Evolutionary conservation across 2,113 vertebrate species (phyloP).

Genomic region (Engraulis encrasicolus): DNA sequence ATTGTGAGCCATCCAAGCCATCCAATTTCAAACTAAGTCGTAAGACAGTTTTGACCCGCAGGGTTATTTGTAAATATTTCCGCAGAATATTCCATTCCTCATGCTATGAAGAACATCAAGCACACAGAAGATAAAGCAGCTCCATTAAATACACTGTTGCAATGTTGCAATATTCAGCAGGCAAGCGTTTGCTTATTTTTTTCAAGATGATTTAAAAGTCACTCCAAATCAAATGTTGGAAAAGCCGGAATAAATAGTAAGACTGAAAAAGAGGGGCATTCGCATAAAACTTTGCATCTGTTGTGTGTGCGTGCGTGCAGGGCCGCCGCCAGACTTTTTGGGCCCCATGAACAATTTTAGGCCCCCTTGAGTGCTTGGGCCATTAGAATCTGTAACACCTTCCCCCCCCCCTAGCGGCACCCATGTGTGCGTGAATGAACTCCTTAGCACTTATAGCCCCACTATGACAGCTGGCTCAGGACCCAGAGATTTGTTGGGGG

Average conservation of each 20-base stretch:
- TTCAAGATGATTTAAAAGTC: background rate
- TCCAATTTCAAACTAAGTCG: background rate
- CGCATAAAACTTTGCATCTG: background rate
- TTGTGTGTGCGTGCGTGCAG: too few relatives aligned
- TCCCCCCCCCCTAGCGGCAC: too few relatives aligned
- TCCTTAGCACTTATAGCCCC: background rate
- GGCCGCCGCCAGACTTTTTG: too few relatives aligned
- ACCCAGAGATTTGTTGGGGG: background rate
- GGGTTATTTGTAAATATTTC: background rate
- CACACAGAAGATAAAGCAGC: background rate
- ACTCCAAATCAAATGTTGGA: background rate
- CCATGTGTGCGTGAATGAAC: too few relatives aligned
- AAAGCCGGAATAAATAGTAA: background rate
- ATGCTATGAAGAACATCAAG: background rate
- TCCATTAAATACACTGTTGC: background rate
- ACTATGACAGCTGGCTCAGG: background rate
- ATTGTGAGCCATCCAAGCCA: too few relatives aligned
- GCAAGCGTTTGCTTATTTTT: background rate
- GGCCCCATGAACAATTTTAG: too few relatives aligned
- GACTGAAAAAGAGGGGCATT: background rate
- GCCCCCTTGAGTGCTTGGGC: too few relatives aligned
- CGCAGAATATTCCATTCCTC: background rate
- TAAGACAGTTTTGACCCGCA: background rate
- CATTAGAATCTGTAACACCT: too few relatives aligned
- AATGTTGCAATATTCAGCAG: background rate